A percentile compares a stretch with the other conserved stretches of the same genome.
Evolutionary conservation across 2,888 invertebrate genomes (phyloP).

Genomic region (Petrolisthes cinctipes): DNA sequence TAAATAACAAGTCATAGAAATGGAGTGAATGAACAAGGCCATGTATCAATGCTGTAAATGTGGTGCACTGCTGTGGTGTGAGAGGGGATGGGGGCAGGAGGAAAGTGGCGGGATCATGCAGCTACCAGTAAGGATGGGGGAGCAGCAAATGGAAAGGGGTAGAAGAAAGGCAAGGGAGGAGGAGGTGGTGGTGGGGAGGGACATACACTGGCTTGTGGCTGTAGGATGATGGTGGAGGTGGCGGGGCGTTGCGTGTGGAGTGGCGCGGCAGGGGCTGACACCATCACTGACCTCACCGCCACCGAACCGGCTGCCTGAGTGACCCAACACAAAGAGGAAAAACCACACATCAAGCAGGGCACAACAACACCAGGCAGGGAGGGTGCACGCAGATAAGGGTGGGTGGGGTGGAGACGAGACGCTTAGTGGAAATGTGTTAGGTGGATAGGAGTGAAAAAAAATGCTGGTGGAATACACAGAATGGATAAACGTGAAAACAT

Average conservation of each 20-base stretch:
- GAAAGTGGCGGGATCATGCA: no score
- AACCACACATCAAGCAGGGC: constrained; percentile 33
- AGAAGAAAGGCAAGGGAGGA: not conserved
- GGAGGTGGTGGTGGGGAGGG: constrained; percentile 30
- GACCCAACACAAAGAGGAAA: constrained; percentile 46
- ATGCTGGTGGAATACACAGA: no score
- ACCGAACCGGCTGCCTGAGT: constrained; percentile 55
- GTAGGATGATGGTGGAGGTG: constrained; percentile 52
- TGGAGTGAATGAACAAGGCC: not conserved
- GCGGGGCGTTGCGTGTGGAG: not conserved
- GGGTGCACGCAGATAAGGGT: constrained; percentile 18
- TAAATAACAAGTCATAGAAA: not conserved
- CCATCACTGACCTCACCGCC: constrained; percentile 60
- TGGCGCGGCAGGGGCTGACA: constrained; percentile 48
- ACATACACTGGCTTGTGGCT: constrained; percentile 61
- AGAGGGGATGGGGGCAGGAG: not conserved
- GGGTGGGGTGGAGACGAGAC: not conserved
- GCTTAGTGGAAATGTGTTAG: not conserved
- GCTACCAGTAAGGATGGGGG: not conserved
- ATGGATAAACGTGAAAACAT: not conserved
- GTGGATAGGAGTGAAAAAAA: not conserved
- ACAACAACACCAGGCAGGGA: constrained; percentile 21
- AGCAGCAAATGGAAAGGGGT: not conserved
- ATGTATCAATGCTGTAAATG: not conserved
- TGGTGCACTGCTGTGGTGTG: not conserved